Conservation (phyloP, 2,113 vertebrate genomes). For the Aramus guarauna region DNA sequence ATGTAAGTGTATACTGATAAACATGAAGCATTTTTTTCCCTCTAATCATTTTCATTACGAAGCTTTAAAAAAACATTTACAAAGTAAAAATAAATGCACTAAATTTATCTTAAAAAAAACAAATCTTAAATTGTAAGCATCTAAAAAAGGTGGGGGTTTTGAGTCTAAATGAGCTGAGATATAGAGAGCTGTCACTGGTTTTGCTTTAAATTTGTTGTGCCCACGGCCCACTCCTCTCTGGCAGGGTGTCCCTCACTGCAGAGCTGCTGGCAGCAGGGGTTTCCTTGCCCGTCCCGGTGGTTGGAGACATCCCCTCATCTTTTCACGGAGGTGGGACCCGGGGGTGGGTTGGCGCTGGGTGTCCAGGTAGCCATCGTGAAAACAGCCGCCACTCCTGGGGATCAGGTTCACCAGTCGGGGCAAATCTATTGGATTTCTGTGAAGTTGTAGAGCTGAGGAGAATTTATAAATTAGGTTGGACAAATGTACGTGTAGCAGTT, state of each 20-base stretch:
- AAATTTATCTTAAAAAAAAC: neutral
- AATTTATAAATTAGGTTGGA: neutral
- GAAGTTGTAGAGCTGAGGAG: neutral
- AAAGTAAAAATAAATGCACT: neutral
- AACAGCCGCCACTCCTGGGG: neutral
- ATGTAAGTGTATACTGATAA: neutral
- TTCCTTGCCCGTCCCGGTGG: neutral
- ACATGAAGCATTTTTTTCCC: rapidly evolving
- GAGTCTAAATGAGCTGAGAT: neutral
- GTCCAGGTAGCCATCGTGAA: neutral
- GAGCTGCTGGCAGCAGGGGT: neutral
- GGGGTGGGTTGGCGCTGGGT: neutral
- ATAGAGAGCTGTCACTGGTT: neutral
- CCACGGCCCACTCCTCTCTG: neutral
- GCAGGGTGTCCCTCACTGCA: neutral
- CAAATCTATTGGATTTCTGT: neutral
- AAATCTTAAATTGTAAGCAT: neutral
- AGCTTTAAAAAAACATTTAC: neutral
- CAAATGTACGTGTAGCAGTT: neutral
- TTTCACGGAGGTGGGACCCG: rapidly evolving
- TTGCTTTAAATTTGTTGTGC: neutral
- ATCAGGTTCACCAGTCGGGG: neutral
- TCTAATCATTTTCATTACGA: neutral
- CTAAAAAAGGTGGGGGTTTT: neutral
- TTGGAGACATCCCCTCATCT: neutral